Base-by-base conservation (phyloP, 1,140 invertebrate species). In the Drosophila subpulchrella region DNA sequence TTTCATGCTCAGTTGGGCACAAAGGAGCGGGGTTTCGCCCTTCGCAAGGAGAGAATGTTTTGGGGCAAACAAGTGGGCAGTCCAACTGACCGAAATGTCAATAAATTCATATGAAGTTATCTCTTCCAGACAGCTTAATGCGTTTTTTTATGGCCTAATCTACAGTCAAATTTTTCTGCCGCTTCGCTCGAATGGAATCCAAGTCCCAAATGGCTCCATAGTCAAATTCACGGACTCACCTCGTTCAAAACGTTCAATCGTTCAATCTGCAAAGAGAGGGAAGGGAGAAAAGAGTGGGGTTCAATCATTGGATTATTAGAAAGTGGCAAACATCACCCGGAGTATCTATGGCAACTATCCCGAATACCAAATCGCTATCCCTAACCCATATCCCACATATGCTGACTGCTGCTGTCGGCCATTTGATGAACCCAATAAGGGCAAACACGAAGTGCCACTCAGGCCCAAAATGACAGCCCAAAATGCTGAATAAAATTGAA, bases 101-200 rank as follows among this genome's bases (percentile, higher is more conserved):
- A 88, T 88, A 88, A 88, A 88, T 88, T 89, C 76, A 89, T 89
- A 88, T 88, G 67, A 89, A 89, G 84, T 89, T 88, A 88, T 88
- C 84, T 88, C 84, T 84, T 65, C 84, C 84, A 88, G 84, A 88
- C 84, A 88, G 84, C 84, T 89, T 88, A 88, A 89, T 89, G 83
- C 71, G 79, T 57, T 67, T 89, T 88, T 86, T 86, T 89, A 86
- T 86, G 62, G 84, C 84, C 83, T 80, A 86, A 89, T 83, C 83
- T 88, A 83, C 63, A 88, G 72, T 83, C 84, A 82, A 86, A 79
- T 89, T 83, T 88, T 72, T 72, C 78, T 55, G 65, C 36, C 55
- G 47, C 60, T 70, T 47, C 32, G 63, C 62, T 55, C 44, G 42
- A 60, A 63, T 77, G 60, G 56, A 71, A 68, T 75, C 34, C 65